Conservation (phyloP, 2,888 invertebrate genomes). For the Eubasilissa splendida region DNA sequence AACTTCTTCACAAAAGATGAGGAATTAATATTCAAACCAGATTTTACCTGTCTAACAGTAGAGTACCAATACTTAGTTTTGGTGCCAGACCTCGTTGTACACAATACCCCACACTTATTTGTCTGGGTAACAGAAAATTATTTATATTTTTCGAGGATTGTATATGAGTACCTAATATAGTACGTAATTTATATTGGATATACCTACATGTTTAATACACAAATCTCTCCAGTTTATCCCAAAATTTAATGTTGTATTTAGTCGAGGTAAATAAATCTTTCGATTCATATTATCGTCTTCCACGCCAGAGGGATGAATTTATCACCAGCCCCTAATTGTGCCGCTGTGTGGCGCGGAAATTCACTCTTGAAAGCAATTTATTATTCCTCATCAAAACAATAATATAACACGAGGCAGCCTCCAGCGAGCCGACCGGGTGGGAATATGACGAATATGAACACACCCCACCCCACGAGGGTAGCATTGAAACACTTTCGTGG, state of each 20-base stretch:
- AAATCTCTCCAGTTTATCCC: not conserved
- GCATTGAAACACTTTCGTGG: constrained; percentile 3
- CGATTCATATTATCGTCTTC: constrained; percentile 13
- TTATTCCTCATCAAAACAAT: constrained; percentile 21
- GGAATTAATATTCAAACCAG: too few relatives aligned
- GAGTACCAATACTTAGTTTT: too few relatives aligned
- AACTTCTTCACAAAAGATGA: too few relatives aligned
- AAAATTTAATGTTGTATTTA: constrained; percentile 20
- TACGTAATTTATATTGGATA: too few relatives aligned
- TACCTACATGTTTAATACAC: too few relatives aligned
- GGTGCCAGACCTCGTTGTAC: too few relatives aligned
- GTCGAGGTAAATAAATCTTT: constrained; percentile 12
- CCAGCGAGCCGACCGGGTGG: not conserved
- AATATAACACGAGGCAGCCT: not conserved
- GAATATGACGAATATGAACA: constrained; percentile 3
- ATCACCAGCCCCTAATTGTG: constrained; percentile 5
- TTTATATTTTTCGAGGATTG: too few relatives aligned
- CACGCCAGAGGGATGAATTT: not conserved
- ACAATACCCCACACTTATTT: too few relatives aligned
- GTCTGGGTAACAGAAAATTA: too few relatives aligned
- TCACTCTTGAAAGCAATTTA: constrained; percentile 15
- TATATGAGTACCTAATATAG: too few relatives aligned
- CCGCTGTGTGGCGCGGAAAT: not conserved
- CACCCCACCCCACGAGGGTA: not conserved
- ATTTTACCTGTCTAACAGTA: too few relatives aligned